Evolutionary conservation across 2,888 invertebrate species (phyloP).

Genomic region (Halocaridina rubra): DNA sequence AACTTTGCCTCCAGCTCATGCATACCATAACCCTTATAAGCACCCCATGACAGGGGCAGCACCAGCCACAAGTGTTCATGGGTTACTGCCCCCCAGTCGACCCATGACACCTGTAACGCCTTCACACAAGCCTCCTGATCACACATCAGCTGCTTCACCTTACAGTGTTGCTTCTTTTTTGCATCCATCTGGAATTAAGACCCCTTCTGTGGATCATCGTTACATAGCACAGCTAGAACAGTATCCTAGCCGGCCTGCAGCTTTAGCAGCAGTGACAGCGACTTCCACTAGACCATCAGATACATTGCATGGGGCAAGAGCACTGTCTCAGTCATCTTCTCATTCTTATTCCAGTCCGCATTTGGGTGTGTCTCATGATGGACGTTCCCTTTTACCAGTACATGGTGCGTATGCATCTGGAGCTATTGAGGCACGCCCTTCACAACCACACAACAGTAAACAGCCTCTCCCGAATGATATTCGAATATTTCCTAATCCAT

Average conservation of each 20-base stretch:
- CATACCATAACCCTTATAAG: slow-evolving; percentile 31
- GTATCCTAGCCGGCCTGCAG: neutral
- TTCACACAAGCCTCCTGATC: slow-evolving; percentile 36
- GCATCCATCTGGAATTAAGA: slow-evolving; percentile 26
- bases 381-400: neutral
- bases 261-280: neutral
- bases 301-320: slow-evolving; percentile 4
- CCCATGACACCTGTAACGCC: slow-evolving; percentile 46
- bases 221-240: neutral
- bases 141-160: slow-evolving; percentile 21
- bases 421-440: slow-evolving; percentile 12
- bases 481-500: slow-evolving; percentile 2
- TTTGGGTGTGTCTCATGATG: slow-evolving; percentile 1
- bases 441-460: neutral
- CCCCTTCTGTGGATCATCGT: slow-evolving; percentile 6
- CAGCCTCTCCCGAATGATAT: slow-evolving; percentile 14
- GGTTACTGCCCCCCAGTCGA: slow-evolving; percentile 38
- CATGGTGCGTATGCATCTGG: slow-evolving; percentile 13
- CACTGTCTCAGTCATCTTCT: neutral
- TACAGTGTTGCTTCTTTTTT: slow-evolving; percentile 44
- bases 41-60: slow-evolving; percentile 6
- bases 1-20: slow-evolving; percentile 36
- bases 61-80: slow-evolving; percentile 24
- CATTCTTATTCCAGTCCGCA: neutral
- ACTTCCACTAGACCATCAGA: slow-evolving; percentile 12